Base-by-base conservation (phyloP, 2,113 vertebrate species). In the Bostrychus sinensis region DNA sequence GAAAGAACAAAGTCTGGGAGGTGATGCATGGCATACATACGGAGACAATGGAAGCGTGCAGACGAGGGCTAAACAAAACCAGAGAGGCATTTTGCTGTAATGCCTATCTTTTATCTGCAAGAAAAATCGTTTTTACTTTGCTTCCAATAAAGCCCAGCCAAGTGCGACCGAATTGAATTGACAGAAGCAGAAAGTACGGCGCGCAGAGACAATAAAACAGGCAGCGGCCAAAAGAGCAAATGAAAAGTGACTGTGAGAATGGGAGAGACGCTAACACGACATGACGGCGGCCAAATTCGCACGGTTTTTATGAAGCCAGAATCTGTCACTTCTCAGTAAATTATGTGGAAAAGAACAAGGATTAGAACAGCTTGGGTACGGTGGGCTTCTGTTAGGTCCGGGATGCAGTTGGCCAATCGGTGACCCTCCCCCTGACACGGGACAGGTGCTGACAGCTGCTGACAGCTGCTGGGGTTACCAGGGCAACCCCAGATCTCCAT, bases 211-310 rank as follows among this genome's bases (percentile, higher is more conserved):
- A 57, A 34, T 16, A 45, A 70, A 72, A 26, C 13, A 36, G 45
- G 14, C 23, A 53, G 45, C 58, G 46, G 70, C 70, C 7, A 13
- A 17, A 65, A 17, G 58, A 61, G 70, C 56, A 66, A 86, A 84
- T 81, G 80, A 72, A 67, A 85, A 51, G 48, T 25, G 25, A 81
- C 75, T 56, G 63, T 34, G 72, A 72, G 61, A 63, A 51, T 71
- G 34, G 20, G 42, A 51, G 63, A 45, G 57, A 43, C 56, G 0
- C 38, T 71, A 77, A 84, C 50, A 17, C 56, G 69, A 78, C 66
- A 28, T 5, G 69, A 77, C 77, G 7, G 61, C 19, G 59, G 55
- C 56, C 75, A 68, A 56, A 69, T 70, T 26, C 1, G 5, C 22
- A 50, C 42, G 3, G n/a, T 56, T 72, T 56, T 19, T 38, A 20